Evolutionary conservation across 2,113 vertebrate species (phyloP), one percentile per base, ranked within the genome.

Genomic region (Argyrosomus japonicus): DNA sequence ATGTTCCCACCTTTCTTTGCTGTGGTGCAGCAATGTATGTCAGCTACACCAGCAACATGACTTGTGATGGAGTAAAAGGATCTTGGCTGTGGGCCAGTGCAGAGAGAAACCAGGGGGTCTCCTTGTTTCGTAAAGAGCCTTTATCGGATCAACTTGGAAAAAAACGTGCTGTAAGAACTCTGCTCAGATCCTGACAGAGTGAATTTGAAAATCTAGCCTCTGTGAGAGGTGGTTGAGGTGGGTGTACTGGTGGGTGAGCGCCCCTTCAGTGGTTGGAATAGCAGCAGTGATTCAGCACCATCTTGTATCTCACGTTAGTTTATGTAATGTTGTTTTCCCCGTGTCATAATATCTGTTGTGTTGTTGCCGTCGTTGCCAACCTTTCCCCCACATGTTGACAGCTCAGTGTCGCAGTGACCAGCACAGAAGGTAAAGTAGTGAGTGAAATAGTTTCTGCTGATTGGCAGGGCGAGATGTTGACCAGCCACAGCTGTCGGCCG

Each of bases 201-300:
- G 19, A 68, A 19, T 10, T 21, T 79, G 17, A 11, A 65, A 36
- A 53, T n/a, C 32, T 1, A 1, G 25, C 47, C 58, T 50, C 27
- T n/a, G 57, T 68, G 61, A 48, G 60, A 56, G 72, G 21, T 13
- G 40, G 67, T 2, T 3, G 9, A 48, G 57, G 36, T 73, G 61
- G 47, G 75, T 72, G 68, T 19, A 32, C 71, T 71, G 63, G 75
- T 69, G 50, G 69, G 51, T 18, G 45, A 62, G 15, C 6, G 60
- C 32, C 48, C 54, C 48, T 71, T 32, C 67, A 36, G 6, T 47
- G 9, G 12, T 57, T 60, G 19, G 19, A 67, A 57, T 36, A 72
- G 19, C 18, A 77, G 62, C 43, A 25, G 62, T 68, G 57, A 80
- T 47, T 47, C 68, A 56, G 25, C 50, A 63, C 40, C 15, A 32